Evolutionary conservation across 2,888 invertebrate genomes (phyloP).

Genomic region (Bombyx huttoni): DNA sequence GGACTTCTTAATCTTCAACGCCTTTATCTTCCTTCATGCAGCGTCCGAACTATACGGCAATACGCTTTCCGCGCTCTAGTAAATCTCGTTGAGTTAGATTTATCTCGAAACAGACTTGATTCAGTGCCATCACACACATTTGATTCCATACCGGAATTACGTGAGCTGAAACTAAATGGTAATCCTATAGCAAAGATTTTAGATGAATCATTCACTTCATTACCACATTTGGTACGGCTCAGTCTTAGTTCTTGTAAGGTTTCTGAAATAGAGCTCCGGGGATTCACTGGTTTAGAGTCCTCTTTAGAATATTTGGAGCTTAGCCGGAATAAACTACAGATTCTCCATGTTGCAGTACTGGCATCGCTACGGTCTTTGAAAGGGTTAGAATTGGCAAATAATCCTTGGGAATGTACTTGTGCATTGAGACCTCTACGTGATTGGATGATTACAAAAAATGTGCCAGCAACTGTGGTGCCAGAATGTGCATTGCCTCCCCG

Average conservation of each 20-base stretch:
- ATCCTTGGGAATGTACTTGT: constrained; percentile 89
- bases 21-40: constrained; percentile 81
- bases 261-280: constrained; percentile 76
- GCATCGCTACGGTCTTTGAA: constrained; percentile 79
- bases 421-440: constrained; percentile 79
- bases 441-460: constrained; percentile 85
- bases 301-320: constrained; percentile 84
- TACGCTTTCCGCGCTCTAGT: constrained; percentile 83
- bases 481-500: constrained; percentile 78
- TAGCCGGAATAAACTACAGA: constrained; percentile 80
- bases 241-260: constrained; percentile 83
- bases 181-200: constrained; percentile 81
- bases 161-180: constrained; percentile 81
- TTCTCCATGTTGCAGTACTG: constrained; percentile 77
- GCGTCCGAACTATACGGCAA: constrained; percentile 77
- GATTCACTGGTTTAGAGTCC: constrained; percentile 80
- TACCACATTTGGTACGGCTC: constrained; percentile 79
- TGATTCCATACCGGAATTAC: constrained; percentile 79
- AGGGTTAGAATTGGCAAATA: constrained; percentile 82
- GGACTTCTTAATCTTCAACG: constrained; percentile 86
- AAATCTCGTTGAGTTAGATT: constrained; percentile 85
- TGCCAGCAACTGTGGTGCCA: constrained; percentile 78
- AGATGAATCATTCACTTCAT: constrained; percentile 77
- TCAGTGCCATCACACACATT: constrained; percentile 82
- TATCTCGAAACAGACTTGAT: constrained; percentile 80